Evolutionary conservation across 2,113 vertebrate genomes (phyloP).

Genomic region (Halichoerus grypus): DNA sequence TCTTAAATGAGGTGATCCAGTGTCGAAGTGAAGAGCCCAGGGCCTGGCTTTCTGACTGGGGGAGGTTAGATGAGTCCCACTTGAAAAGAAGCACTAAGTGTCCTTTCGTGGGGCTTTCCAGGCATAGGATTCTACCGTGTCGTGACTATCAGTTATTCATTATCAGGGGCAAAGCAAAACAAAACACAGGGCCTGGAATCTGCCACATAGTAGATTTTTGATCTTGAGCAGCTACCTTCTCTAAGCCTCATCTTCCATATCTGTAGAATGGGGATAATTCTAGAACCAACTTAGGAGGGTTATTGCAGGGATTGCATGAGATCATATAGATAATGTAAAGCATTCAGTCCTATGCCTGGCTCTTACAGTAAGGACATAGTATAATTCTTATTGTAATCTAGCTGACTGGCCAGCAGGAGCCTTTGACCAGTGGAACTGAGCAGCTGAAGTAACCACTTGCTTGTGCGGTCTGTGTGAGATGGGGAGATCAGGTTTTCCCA

Average conservation of each 20-base stretch:
- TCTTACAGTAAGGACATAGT: background rate
- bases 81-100: background rate
- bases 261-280: constrained; percentile 11
- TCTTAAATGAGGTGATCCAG: background rate
- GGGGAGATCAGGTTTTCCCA: background rate
- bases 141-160: background rate
- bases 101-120: background rate
- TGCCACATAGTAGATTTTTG: background rate
- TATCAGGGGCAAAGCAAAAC: background rate
- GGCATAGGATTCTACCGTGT: background rate
- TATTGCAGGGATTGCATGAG: background rate
- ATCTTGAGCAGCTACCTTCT: background rate
- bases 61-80: background rate
- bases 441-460: background rate
- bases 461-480: background rate
- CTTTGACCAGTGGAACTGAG: background rate
- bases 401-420: background rate
- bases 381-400: constrained; percentile 19
- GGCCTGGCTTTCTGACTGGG: background rate
- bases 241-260: background rate
- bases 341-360: background rate
- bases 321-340: background rate
- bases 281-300: background rate
- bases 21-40: background rate
- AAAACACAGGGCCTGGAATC: background rate